Conservation (phyloP, 2,113 vertebrate genomes). For the Orcinus orca region DNA sequence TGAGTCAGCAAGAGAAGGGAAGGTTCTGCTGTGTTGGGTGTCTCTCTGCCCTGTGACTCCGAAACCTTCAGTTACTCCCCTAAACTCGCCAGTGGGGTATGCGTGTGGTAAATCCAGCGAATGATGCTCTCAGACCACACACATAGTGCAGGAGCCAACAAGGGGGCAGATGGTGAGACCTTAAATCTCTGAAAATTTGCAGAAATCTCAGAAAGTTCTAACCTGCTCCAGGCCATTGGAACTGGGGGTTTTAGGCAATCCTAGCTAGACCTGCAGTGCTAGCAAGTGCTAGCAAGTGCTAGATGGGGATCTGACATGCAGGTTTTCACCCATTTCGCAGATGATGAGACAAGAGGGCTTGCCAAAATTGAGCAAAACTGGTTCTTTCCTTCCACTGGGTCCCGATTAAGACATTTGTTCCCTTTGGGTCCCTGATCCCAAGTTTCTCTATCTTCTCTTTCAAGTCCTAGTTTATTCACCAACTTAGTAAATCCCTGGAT, state of each 20-base stretch:
- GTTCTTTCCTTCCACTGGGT: neutral
- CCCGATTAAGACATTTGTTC: neutral
- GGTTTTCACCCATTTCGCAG: neutral
- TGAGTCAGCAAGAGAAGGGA: neutral
- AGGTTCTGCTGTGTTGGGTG: neutral
- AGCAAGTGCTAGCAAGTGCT: no score
- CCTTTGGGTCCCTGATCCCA: neutral
- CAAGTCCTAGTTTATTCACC: neutral
- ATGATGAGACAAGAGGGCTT: neutral
- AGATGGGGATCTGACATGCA: no score
- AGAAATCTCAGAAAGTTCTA: neutral
- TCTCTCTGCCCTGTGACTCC: neutral
- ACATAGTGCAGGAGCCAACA: neutral
- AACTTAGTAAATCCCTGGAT: neutral
- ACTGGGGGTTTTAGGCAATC: neutral
- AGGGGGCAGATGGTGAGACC: no score
- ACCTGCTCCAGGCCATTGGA: no score
- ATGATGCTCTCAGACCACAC: neutral
- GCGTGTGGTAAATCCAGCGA: fast-evolving
- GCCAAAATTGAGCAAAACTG: neutral
- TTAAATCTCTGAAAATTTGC: neutral
- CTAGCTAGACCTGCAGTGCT: neutral
- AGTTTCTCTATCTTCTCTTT: neutral
- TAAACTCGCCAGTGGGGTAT: neutral
- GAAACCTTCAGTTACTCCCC: neutral